Conservation (phyloP, 2,888 invertebrate species). For the Pseudococcus jackbeardsleyi region DNA sequence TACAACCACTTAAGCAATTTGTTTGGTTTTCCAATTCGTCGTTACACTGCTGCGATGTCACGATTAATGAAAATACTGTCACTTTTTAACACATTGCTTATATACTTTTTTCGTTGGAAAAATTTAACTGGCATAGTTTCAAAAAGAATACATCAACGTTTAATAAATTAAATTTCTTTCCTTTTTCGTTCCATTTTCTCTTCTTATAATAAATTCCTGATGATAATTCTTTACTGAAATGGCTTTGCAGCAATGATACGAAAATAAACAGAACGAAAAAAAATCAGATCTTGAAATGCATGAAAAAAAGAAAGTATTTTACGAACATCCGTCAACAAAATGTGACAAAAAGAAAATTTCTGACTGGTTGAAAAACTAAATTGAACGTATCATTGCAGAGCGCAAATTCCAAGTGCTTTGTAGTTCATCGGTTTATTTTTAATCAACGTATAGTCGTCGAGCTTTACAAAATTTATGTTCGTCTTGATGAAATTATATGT, state of each 20-base stretch:
- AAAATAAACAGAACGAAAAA: neutral
- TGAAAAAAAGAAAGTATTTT: neutral
- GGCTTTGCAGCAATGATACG: neutral
- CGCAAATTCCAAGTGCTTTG: neutral
- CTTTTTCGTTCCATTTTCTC: neutral
- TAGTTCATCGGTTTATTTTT: slow-evolving; percentile 29
- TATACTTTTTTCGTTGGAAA: slow-evolving; percentile 6
- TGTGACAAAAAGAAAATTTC: neutral
- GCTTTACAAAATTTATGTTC: slow-evolving; percentile 7
- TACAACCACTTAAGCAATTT: slow-evolving; percentile 21
- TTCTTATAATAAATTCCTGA: neutral
- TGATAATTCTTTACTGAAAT: neutral
- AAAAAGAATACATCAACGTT: slow-evolving; percentile 35
- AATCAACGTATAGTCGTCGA: neutral
- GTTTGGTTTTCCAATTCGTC: neutral
- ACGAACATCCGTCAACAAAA: neutral
- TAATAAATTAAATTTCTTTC: slow-evolving; percentile 34
- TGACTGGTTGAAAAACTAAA: neutral
- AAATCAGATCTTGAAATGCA: neutral
- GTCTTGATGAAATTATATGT: slow-evolving; percentile 7
- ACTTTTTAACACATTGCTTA: slow-evolving; percentile 34
- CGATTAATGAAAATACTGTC: slow-evolving; percentile 47
- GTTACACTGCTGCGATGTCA: neutral
- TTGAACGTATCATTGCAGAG: neutral
- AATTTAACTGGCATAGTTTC: slow-evolving; percentile 32